Evolutionary conservation across 2,113 vertebrate genomes (phyloP).

Genomic region (Narcine bancroftii): DNA sequence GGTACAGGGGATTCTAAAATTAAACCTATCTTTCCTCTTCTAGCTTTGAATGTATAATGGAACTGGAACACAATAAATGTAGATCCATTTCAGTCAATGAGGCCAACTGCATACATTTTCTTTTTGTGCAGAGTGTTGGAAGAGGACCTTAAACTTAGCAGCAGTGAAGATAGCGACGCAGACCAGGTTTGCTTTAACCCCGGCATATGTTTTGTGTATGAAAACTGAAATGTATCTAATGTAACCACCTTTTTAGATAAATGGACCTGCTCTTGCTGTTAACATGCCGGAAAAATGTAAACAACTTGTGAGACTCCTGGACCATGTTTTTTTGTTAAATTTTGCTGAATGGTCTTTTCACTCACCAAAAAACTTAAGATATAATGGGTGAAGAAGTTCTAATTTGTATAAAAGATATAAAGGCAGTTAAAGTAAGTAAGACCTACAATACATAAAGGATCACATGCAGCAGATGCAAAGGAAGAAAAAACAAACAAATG

Average conservation of each 20-base stretch:
- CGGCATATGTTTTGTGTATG: constrained; percentile 4
- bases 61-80: not conserved
- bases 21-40: no score
- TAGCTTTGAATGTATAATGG: not conserved
- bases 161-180: constrained; percentile 93
- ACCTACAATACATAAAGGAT: not conserved
- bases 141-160: constrained; percentile 94
- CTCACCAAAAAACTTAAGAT: constrained; percentile 27
- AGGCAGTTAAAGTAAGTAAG: not conserved
- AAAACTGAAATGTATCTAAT: no score
- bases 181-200: constrained; percentile 69
- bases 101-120: not conserved
- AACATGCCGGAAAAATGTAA: constrained; percentile 8
- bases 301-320: not conserved
- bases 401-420: not conserved
- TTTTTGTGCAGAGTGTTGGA: constrained; percentile 71
- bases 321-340: not conserved
- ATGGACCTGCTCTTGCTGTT: not conserved
- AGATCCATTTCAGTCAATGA: not conserved
- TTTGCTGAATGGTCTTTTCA: constrained; percentile 9
- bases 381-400: not conserved
- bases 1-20: not conserved
- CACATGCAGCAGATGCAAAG: constrained; percentile 17
- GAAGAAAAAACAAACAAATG: not conserved
- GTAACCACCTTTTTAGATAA: not conserved